Conservation (phyloP, 2,888 invertebrate species). For the Drosophila pseudotalamancana region DNA sequence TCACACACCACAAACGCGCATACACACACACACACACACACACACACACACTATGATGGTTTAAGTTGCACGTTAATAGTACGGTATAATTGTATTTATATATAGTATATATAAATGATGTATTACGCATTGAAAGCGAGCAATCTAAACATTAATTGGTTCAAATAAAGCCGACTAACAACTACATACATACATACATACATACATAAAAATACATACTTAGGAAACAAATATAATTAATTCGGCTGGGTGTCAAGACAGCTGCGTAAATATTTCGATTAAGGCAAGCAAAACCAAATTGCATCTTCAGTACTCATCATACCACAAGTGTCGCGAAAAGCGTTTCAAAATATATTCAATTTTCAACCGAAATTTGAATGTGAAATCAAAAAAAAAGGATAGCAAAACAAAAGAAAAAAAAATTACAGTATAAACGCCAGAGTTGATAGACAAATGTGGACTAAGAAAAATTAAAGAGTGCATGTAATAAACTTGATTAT, state of each 20-base stretch:
- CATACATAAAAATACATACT: slow-evolving; percentile 20
- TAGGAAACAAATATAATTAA: slow-evolving; percentile 40
- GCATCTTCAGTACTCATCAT: slow-evolving; percentile 46
- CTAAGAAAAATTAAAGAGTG: slow-evolving; percentile 37
- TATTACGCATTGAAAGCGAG: slow-evolving; percentile 72
- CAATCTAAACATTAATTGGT: slow-evolving; percentile 50
- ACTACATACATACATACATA: slow-evolving; percentile 25
- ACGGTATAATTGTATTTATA: slow-evolving; percentile 75
- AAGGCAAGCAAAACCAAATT: slow-evolving; percentile 53
- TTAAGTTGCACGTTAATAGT: slow-evolving; percentile 74
- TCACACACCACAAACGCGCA: slow-evolving; percentile 26
- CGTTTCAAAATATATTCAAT: slow-evolving; percentile 29
- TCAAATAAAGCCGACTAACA: slow-evolving; percentile 34
- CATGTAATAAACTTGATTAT: slow-evolving; percentile 74
- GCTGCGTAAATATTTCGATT: slow-evolving; percentile 29
- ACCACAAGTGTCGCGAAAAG: slow-evolving; percentile 43
- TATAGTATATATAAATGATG: slow-evolving; percentile 68
- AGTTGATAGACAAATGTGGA: slow-evolving; percentile 63
- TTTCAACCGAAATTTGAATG: slow-evolving; percentile 25
- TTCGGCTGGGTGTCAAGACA: slow-evolving; percentile 21
- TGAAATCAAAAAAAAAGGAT: slow-evolving; percentile 30
- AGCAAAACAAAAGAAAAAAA: not conserved
- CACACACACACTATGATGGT: slow-evolving; percentile 49
- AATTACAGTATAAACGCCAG: slow-evolving; percentile 53
- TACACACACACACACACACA: slow-evolving; percentile 15